Evolutionary conservation across 1,140 invertebrate genomes (phyloP).

Genomic region (Halesus radiatus): DNA sequence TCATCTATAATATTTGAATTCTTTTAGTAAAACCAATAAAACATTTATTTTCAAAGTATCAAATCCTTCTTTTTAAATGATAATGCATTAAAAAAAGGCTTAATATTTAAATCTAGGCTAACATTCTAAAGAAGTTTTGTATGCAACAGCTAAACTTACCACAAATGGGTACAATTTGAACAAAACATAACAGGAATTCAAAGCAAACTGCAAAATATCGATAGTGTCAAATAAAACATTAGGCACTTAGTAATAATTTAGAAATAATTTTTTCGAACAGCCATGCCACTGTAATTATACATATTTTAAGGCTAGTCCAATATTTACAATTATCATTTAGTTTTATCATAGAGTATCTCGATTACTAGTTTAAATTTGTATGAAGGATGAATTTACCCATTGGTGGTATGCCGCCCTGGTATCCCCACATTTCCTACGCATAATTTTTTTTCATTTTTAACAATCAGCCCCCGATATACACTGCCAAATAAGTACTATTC

Average conservation of each 20-base stretch:
- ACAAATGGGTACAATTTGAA: neutral
- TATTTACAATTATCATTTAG: constrained; percentile 14
- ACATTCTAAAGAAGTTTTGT: neutral
- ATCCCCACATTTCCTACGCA: neutral
- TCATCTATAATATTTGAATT: neutral
- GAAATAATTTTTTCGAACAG: neutral
- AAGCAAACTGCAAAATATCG: too few relatives aligned
- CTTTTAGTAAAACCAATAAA: neutral
- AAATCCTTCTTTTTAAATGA: neutral
- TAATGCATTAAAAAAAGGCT: neutral
- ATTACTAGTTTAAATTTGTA: neutral
- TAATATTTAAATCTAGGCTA: constrained; percentile 14
- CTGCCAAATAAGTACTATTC: constrained; percentile 5
- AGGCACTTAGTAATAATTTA: constrained; percentile 14
- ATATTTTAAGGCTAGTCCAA: neutral
- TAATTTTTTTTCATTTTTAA: neutral
- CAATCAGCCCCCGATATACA: neutral
- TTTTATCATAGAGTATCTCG: neutral
- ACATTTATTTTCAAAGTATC: neutral
- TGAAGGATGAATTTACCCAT: neutral
- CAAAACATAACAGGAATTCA: too few relatives aligned
- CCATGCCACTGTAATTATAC: neutral
- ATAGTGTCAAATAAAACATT: constrained; percentile 12
- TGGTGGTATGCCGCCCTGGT: neutral
- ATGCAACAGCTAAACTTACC: constrained; percentile 4